These are phyloP conservation scores for Mustela erminea DNA, from an alignment of 2,797 vertebrate genomes.

Conservation along the genomic window DNA sequence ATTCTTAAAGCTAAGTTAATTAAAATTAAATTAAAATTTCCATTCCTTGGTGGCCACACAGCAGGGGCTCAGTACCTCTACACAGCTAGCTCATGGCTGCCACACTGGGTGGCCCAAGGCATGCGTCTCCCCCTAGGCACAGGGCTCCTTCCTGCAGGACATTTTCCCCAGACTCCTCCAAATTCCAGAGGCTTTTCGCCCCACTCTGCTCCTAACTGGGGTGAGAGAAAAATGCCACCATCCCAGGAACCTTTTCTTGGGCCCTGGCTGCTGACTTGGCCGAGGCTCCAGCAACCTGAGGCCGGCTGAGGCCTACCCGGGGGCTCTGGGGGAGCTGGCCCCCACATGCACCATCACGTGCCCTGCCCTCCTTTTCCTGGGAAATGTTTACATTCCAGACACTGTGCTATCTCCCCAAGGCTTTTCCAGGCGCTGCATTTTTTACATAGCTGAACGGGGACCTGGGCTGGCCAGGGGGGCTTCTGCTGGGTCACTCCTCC, in stretches of 20 bases:
- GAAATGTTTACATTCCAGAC: slow-evolving; percentile 81
- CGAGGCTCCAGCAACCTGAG: background rate
- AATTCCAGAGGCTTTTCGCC: background rate
- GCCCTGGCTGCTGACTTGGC: background rate
- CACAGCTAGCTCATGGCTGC: fast-evolving
- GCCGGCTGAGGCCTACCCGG: background rate
- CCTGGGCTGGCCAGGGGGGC: background rate
- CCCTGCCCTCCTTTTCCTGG: slow-evolving; percentile 39
- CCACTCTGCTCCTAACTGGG: background rate
- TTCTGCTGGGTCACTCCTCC: background rate
- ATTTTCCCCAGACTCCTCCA: background rate
- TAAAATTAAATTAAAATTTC: background rate
- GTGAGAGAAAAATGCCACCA: background rate
- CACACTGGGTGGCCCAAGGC: background rate
- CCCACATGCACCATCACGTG: background rate
- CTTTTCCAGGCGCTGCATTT: slow-evolving; percentile 70
- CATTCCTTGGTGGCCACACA: background rate
- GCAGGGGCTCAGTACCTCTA: fast-evolving
- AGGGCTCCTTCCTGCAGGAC: background rate
- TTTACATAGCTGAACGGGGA: slow-evolving; percentile 72
- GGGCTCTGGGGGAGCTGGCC: background rate
- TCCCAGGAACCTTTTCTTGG: background rate
- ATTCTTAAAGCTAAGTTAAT: background rate
- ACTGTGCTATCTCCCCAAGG: slow-evolving; percentile 58
- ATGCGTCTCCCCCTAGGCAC: background rate